Evolutionary conservation across 2,113 vertebrate genomes (phyloP).

Genomic region (Maccullochella peelii): DNA sequence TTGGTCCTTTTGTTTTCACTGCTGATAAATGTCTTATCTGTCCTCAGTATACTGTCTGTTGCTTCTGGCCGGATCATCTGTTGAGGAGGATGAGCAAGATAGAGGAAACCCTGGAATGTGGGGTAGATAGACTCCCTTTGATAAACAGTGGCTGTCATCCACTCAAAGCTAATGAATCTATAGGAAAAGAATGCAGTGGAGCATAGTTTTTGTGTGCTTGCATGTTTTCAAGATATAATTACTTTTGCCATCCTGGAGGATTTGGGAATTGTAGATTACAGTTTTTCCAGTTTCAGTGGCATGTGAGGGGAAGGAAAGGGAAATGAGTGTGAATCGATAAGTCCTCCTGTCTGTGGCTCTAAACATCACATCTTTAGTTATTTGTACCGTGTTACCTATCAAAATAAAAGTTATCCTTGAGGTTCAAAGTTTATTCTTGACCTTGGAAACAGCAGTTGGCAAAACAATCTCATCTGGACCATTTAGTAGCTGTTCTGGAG

Average conservation of each 20-base stretch:
- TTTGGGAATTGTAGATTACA: not conserved
- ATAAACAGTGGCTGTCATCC: conserved; percentile 49
- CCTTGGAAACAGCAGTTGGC: not conserved
- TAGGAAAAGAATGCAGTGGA: conserved; percentile 16
- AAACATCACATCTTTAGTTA: not conserved
- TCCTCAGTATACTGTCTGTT: conserved; percentile 57
- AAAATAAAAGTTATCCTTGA: not conserved
- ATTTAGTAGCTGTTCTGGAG: not conserved
- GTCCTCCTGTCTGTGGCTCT: not conserved
- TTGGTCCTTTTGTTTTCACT: conserved; percentile 65
- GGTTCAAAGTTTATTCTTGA: not conserved
- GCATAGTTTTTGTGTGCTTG: not conserved
- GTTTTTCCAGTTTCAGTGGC: not conserved
- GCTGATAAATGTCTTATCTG: conserved; percentile 73
- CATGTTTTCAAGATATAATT: conserved; percentile 31
- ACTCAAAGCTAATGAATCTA: conserved; percentile 22
- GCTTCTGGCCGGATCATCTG: conserved; percentile 65
- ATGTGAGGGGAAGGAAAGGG: conserved; percentile 12
- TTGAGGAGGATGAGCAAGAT: conserved; percentile 64
- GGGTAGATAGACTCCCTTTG: conserved; percentile 41
- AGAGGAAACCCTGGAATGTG: conserved; percentile 68
- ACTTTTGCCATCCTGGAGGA: not conserved
- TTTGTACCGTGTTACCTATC: not conserved
- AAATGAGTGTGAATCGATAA: conserved; percentile 15
- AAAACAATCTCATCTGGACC: not conserved